Percentiles rank a stretch among this genome's conserved stretches.
Evolutionary conservation across 2,797 vertebrate species (phyloP).

Genomic region (Schizothorax lantsangensis): DNA sequence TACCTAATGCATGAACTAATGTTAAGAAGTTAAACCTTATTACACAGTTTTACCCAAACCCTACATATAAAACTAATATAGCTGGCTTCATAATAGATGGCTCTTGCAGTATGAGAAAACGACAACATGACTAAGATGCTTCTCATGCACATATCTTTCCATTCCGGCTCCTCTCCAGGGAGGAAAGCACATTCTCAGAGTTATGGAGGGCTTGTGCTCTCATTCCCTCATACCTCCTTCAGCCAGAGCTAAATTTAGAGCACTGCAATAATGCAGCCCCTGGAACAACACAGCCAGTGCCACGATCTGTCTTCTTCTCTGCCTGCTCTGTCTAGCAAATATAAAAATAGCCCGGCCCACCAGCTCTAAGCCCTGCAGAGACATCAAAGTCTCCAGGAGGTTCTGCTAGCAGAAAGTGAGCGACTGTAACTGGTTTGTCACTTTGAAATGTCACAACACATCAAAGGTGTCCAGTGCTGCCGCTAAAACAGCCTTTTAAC

Average conservation of each 20-base stretch:
- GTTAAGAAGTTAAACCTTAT: background rate
- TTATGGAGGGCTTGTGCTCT: slow-evolving; percentile 42
- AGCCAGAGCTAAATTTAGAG: slow-evolving; percentile 51
- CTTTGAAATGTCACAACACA: slow-evolving; percentile 17
- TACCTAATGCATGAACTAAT: background rate
- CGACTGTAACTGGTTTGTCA: background rate
- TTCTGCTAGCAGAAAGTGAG: slow-evolving; percentile 4
- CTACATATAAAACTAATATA: background rate
- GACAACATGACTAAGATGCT: slow-evolving; percentile 41
- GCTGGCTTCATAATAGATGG: background rate
- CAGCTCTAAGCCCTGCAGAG: slow-evolving; percentile 8
- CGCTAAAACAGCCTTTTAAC: background rate
- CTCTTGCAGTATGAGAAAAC: slow-evolving; percentile 30
- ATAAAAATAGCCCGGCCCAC: slow-evolving; percentile 46
- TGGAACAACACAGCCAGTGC: slow-evolving; percentile 44
- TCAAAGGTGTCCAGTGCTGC: background rate
- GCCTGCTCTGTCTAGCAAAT: slow-evolving; percentile 42
- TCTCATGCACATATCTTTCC: slow-evolving; percentile 47
- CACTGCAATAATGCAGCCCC: slow-evolving; percentile 42
- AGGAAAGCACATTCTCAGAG: slow-evolving; percentile 39
- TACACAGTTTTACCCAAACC: background rate
- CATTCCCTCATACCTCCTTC: slow-evolving; percentile 38
- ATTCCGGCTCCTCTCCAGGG: slow-evolving; percentile 32
- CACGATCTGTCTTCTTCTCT: slow-evolving; percentile 49
- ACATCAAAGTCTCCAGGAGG: slow-evolving; percentile 13